Evolutionary conservation across 2,888 invertebrate genomes (phyloP).

Genomic region (Agrilus cyanescens): DNA sequence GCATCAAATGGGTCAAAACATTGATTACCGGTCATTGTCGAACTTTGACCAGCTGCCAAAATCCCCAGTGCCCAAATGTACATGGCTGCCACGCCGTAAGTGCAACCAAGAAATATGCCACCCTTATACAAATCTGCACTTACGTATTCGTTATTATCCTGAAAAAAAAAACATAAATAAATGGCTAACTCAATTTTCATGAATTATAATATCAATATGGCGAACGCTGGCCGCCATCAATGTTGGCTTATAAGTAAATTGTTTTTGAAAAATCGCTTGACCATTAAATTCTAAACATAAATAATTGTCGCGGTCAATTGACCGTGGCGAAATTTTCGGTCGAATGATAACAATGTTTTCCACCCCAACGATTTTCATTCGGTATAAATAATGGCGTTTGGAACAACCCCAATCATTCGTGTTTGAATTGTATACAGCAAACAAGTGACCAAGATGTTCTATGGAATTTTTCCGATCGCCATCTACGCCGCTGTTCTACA

Average conservation of each 20-base stretch:
- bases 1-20: neutral
- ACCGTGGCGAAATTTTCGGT: no score
- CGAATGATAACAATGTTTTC: no score
- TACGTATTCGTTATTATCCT: constrained; percentile 40
- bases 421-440: no score
- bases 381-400: no score
- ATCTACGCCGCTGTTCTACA: neutral
- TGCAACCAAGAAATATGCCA: constrained; percentile 64
- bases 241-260: no score
- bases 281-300: no score
- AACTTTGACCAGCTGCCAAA: constrained; percentile 71
- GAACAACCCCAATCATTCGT: no score
- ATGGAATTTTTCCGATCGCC: neutral
- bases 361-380: no score
- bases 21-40: constrained; percentile 60
- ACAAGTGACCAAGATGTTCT: neutral
- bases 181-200: neutral
- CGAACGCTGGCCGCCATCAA: neutral
- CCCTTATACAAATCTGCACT: constrained; percentile 61
- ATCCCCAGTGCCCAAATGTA: constrained; percentile 79
- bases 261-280: no score
- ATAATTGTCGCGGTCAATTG: no score
- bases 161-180: constrained; percentile 9
- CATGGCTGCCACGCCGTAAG: constrained; percentile 64
- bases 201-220: neutral